A percentile compares a stretch with the other conserved stretches of the same genome.
Conservation (phyloP, 2,113 vertebrate species). For the Planiliza haematocheilus region DNA sequence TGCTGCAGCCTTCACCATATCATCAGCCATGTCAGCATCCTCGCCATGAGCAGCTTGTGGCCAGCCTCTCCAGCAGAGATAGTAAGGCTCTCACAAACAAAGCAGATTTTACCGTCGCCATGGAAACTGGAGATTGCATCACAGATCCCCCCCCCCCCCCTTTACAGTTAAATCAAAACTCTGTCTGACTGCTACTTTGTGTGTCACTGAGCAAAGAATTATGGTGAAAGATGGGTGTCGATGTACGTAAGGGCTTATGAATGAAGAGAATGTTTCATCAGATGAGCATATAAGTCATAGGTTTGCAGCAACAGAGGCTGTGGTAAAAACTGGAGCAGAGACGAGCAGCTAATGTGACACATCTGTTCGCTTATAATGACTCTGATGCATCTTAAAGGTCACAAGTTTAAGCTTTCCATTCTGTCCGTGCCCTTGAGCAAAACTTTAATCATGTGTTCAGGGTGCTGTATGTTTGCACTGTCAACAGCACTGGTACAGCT, state of each 20-base stretch:
- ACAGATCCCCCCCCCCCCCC: constrained; percentile 27
- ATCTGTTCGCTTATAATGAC: constrained; percentile 13
- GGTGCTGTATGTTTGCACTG: neutral
- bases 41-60: constrained; percentile 33
- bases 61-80: constrained; percentile 55
- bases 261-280: neutral
- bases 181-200: neutral
- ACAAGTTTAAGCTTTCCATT: constrained; percentile 22
- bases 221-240: neutral
- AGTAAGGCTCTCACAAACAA: constrained; percentile 50
- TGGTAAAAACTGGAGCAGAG: constrained; percentile 10
- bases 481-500: too few relatives aligned
- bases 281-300: constrained; percentile 21
- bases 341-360: constrained; percentile 26
- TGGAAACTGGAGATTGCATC: constrained; percentile 73
- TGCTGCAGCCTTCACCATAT: constrained; percentile 33
- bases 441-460: neutral
- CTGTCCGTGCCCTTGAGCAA: constrained; percentile 29
- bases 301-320: constrained; percentile 2
- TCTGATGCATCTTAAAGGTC: constrained; percentile 28
- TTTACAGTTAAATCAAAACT: constrained; percentile 12
- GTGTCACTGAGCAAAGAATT: neutral
- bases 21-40: constrained; percentile 48
- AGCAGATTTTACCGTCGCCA: constrained; percentile 68
- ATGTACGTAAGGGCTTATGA: neutral